Evolutionary conservation across 1,140 invertebrate species (phyloP), one percentile per base, ranked within the genome.

Genomic region (Drosophila chauvacae): DNA sequence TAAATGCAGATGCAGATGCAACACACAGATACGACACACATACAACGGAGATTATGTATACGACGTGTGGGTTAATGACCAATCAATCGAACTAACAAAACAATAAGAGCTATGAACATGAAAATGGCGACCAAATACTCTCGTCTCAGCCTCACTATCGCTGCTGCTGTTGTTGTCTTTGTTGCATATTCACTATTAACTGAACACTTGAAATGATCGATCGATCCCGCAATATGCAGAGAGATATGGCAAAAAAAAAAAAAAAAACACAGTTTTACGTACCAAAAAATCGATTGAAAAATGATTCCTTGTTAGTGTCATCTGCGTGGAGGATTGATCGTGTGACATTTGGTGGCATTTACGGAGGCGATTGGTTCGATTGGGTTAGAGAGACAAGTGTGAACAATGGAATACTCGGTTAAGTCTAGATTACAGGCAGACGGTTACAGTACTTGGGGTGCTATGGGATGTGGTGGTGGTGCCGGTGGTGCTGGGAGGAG

Each of bases 241-340:
- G 41, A 44, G 37, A 51, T 68, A 28, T 33, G 42, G 51, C 35
- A 42, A 26, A 77, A 33, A 50, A 57, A 26, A 77, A 33, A 50
- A 57, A 50, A 57, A 48, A 55, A 62, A 65, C 28, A 26, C 45
- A 4, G 14, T 23, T 78, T 83, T 88, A 88, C 84, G 79, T 88
- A 88, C 84, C 84, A 90, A 90, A 88, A 77, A 88, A 88, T 81
- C 84, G 84, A 84, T 90, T 68, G 73, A 90, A 90, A 88, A 88
- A 88, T 88, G 84, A 88, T 81, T 88, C 84, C 84, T 84, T 78
- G 56, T 78, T 90, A 80, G 77, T 84, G 85, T 90, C 84, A 80
- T 88, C 84, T 88, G 84, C 85, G 72, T 83, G 64, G 64, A 57
- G 80, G 80, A 70, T 69, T 77, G 74, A 77, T 69, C 74, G 30